Evolutionary conservation across 2,113 vertebrate species (phyloP).

Genomic region (Aplodontia rufa): DNA sequence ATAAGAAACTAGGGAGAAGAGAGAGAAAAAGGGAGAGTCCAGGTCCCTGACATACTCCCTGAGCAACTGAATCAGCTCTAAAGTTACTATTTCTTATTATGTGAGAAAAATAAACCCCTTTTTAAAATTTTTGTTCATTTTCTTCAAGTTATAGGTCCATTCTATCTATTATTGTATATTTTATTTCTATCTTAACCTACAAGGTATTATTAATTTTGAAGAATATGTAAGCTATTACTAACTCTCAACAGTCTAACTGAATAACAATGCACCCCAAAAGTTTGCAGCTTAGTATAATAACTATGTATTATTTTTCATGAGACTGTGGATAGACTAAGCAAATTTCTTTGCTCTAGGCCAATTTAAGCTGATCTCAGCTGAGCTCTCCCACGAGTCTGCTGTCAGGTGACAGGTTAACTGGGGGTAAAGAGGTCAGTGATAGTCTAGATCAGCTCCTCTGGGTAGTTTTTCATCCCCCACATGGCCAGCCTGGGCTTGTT

Average conservation of each 20-base stretch:
- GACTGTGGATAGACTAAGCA: not conserved
- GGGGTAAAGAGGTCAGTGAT: not conserved
- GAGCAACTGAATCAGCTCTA: not conserved
- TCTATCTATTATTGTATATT: not conserved
- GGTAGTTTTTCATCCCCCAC: not conserved
- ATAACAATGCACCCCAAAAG: not conserved
- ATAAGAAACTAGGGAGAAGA: not conserved
- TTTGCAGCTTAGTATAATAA: not conserved
- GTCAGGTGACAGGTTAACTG: not conserved
- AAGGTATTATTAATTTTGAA: not conserved
- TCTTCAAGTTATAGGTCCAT: not conserved
- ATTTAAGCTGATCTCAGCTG: not conserved
- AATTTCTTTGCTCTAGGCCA: not conserved
- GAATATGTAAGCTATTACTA: not conserved
- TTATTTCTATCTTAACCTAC: conserved; percentile 17
- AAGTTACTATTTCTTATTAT: conserved; percentile 10
- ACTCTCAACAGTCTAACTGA: not conserved
- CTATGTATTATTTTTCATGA: not conserved
- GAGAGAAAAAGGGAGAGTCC: not conserved
- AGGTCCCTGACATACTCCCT: conserved; percentile 2
- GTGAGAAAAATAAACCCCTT: not conserved
- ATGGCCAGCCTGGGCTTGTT: not conserved
- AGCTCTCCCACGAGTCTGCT: not conserved
- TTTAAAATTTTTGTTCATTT: not conserved
- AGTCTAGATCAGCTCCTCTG: not conserved